phyloP scores from a whole-genome alignment of 2,797 vertebrate genomes.

The Borostomias antarcticus region DNA sequence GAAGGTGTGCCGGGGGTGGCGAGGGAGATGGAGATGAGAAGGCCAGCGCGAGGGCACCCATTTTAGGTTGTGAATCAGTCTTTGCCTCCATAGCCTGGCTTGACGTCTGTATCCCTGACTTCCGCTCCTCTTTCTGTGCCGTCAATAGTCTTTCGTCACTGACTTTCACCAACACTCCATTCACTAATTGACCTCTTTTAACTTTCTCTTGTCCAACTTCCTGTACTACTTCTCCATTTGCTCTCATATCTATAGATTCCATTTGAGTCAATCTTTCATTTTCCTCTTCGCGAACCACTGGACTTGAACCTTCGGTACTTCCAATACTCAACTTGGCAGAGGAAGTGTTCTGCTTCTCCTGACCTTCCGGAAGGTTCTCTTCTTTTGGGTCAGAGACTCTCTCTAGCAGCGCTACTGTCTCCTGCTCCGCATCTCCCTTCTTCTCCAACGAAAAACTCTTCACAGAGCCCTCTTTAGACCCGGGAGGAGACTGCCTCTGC shows the following conservation, averaged over 20 bases:
- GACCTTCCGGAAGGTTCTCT: conserved; percentile 11
- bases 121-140: conserved; percentile 23
- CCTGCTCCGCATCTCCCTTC: conserved; percentile 28
- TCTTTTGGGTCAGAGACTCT: not conserved
- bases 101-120: conserved; percentile 13
- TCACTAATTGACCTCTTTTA: conserved; percentile 51
- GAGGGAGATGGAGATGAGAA: conserved; percentile 71
- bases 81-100: conserved; percentile 30
- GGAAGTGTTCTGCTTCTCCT: conserved; percentile 26
- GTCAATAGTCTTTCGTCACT: conserved; percentile 42
- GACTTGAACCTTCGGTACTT: conserved; percentile 51
- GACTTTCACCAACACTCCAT: conserved; percentile 55
- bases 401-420: not conserved
- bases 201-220: conserved; percentile 45
- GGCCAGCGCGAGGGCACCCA: conserved; percentile 34
- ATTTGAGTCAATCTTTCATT: conserved; percentile 49
- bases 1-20: conserved; percentile 75
- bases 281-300: conserved; percentile 42
- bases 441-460: conserved; percentile 52
- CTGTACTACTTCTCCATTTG: conserved; percentile 40
- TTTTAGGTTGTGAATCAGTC: not conserved
- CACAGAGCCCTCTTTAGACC: conserved; percentile 49
- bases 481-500: conserved; percentile 52
- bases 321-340: conserved; percentile 32
- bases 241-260: conserved; percentile 52